phyloP scores from a whole-genome alignment of 2,113 vertebrate species.

The Hippocampus comes region DNA sequence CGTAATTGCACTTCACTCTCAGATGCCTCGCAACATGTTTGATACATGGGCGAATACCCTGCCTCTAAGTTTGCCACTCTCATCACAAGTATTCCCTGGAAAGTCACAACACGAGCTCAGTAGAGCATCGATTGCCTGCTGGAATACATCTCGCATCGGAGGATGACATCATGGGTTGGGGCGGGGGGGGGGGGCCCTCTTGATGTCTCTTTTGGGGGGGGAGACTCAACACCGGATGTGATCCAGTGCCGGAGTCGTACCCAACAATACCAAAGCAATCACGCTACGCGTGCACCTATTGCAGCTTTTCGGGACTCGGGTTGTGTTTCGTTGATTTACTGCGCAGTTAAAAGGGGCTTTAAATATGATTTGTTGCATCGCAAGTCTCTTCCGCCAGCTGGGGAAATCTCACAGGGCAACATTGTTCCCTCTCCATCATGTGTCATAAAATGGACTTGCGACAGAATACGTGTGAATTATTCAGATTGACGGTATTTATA shows the following conservation, averaged over 20 bases:
- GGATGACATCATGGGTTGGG: slow-evolving; percentile 52
- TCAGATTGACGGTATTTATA: slow-evolving; percentile 8
- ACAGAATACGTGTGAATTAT: slow-evolving; percentile 7
- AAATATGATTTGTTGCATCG: slow-evolving; percentile 37
- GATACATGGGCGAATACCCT: slow-evolving; percentile 67
- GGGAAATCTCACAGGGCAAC: slow-evolving; percentile 25
- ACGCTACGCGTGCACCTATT: slow-evolving; percentile 11
- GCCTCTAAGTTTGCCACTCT: slow-evolving; percentile 45
- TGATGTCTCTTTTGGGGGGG: slow-evolving; percentile 51
- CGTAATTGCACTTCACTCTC: slow-evolving; percentile 69
- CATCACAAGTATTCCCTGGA: slow-evolving; percentile 64
- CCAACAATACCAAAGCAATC: slow-evolving; percentile 23
- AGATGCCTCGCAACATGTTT: slow-evolving; percentile 63
- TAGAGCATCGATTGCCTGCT: slow-evolving; percentile 69
- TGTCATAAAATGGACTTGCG: slow-evolving; percentile 2
- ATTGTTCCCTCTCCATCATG: not conserved
- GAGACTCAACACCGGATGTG: slow-evolving; percentile 59
- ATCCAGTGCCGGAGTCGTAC: slow-evolving; percentile 24
- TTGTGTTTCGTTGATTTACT: slow-evolving; percentile 35
- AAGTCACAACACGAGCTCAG: slow-evolving; percentile 61
- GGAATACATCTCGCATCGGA: slow-evolving; percentile 69
- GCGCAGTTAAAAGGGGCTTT: slow-evolving; percentile 35
- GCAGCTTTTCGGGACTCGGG: slow-evolving; percentile 7
- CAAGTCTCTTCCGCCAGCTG: slow-evolving; percentile 13
- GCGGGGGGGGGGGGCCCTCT: slow-evolving; percentile 26